Conservation (phyloP, 2,888 invertebrate species). For the Oligia fasciuncula region DNA sequence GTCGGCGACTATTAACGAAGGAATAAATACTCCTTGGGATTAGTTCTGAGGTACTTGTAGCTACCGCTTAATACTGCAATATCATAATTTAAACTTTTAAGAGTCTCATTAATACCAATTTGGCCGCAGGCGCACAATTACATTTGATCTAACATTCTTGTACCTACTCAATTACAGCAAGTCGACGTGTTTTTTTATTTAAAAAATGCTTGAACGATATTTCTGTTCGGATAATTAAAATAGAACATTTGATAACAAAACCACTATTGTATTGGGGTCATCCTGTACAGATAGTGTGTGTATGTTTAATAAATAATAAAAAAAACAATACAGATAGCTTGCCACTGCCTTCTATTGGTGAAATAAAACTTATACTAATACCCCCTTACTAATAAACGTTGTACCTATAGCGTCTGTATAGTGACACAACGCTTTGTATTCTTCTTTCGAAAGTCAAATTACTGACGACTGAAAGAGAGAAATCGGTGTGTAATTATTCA, state of each 20-base stretch:
- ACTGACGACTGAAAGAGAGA: too few species aligned
- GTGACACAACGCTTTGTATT: too few species aligned
- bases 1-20: slow-evolving; percentile 52
- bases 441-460: too few species aligned
- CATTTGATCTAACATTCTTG: slow-evolving; percentile 68
- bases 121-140: slow-evolving; percentile 70
- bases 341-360: not conserved
- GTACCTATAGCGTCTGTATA: too few species aligned
- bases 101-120: slow-evolving; percentile 53
- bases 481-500: too few species aligned
- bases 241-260: not conserved
- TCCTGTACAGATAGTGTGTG: too few species aligned
- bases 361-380: not conserved
- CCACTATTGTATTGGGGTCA: too few species aligned
- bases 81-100: slow-evolving; percentile 64
- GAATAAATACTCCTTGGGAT: slow-evolving; percentile 58
- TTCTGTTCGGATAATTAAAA: not conserved
- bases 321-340: not conserved
- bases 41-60: slow-evolving; percentile 14
- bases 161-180: slow-evolving; percentile 70
- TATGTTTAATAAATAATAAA: not conserved
- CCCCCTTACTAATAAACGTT: too few species aligned
- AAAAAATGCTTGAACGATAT: slow-evolving; percentile 25
- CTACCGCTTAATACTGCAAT: slow-evolving; percentile 49
- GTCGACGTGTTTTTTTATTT: slow-evolving; percentile 64